These are phyloP conservation scores for Heterodera carotae DNA, from an alignment of 1,140 invertebrate species.

Conservation along the genomic window DNA sequence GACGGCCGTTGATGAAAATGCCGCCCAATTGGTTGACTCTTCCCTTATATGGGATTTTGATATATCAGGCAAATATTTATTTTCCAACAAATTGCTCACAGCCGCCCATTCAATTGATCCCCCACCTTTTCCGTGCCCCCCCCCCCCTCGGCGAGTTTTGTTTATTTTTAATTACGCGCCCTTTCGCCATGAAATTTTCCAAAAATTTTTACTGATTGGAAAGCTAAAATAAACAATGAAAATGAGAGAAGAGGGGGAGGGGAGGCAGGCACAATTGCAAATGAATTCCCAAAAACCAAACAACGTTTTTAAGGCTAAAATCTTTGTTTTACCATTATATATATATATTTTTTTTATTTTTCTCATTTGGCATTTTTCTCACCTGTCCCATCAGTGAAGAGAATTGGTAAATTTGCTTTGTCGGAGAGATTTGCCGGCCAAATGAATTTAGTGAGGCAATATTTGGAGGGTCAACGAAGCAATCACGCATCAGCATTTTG, in stretches of 20 bases:
- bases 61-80: not conserved
- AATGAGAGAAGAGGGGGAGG: too few species aligned
- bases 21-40: constrained; percentile 87
- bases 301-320: not conserved
- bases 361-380: too few species aligned
- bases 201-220: not conserved
- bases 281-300: not conserved
- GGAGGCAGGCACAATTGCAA: too few species aligned
- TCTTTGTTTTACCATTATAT: not conserved
- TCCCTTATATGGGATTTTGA: constrained; percentile 71
- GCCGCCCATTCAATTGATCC: too few species aligned
- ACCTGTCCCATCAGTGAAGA: not conserved
- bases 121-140: too few species aligned
- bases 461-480: too few species aligned
- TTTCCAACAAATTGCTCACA: not conserved
- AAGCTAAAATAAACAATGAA: not conserved
- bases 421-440: not conserved
- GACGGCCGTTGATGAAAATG: constrained; percentile 86
- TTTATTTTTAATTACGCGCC: not conserved
- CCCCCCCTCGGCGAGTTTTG: not conserved
- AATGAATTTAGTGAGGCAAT: not conserved
- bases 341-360: too few species aligned
- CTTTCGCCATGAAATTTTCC: not conserved
- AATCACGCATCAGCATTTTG: too few species aligned
- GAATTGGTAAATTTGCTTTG: not conserved